phyloP scores from a whole-genome alignment of 1,140 invertebrate genomes.

The Brachionus manjavacas region DNA sequence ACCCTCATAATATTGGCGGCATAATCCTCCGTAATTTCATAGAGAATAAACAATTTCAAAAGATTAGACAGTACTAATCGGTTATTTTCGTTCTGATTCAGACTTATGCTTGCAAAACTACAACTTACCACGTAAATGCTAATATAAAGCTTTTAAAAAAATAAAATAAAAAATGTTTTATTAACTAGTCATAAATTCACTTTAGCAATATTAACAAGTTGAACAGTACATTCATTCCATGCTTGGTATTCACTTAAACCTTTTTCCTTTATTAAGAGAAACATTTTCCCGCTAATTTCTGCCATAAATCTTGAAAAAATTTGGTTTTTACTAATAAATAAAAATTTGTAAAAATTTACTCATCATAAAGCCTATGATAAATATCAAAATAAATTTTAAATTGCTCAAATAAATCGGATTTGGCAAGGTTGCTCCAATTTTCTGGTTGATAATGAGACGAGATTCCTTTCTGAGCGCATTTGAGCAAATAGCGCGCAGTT shows the following conservation, averaged over 20 bases:
- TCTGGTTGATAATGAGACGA: neutral
- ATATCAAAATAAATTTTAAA: slow-evolving; percentile 26
- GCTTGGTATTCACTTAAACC: slow-evolving; percentile 8
- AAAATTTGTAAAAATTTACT: neutral
- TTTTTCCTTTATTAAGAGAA: neutral
- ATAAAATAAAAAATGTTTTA: neutral
- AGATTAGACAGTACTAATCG: neutral
- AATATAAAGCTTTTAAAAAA: neutral
- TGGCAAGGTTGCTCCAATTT: neutral
- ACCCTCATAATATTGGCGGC: neutral
- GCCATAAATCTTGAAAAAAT: neutral
- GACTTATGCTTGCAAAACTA: neutral
- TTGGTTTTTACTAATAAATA: no score
- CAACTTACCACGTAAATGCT: neutral
- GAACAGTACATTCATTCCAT: slow-evolving; percentile 9
- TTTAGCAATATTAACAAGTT: slow-evolving; percentile 19
- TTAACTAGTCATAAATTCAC: neutral
- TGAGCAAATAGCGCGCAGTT: slow-evolving; percentile 66
- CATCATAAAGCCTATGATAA: neutral
- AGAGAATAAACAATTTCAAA: slow-evolving; percentile 8
- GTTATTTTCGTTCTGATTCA: neutral
- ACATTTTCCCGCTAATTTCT: neutral
- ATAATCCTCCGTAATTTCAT: slow-evolving; percentile 13
- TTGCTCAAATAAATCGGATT: neutral
- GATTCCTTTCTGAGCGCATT: slow-evolving; percentile 28